Evolutionary conservation across 2,113 vertebrate genomes (phyloP), one percentile per base, ranked within the genome.

Genomic region (Hippocampus zosterae): DNA sequence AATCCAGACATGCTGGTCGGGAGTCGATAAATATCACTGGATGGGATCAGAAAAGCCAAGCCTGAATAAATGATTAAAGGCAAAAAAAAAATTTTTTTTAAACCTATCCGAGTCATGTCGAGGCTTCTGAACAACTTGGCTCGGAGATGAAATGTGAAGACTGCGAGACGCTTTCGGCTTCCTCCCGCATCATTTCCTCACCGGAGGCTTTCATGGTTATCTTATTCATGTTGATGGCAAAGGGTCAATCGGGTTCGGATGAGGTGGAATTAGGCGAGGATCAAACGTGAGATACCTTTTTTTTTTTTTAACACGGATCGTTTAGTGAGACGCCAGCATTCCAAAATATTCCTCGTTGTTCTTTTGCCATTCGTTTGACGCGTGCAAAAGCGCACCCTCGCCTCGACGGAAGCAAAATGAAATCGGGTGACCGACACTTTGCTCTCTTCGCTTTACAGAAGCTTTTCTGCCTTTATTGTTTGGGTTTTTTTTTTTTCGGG

Each of bases 31-130:
- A 60, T 60, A 60, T 60, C 57, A 33, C 57, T 33, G 57, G 27
- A 60, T 29, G 27, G 27, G 57, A 60, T 60, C 57, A 60, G 57
- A 60, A 60, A 60, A 33, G 13, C 27, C 27, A 60, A 60, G n/a
- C 15, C 57, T 60, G 57, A 60, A 60, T 60, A 60, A 60, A 60
- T 33, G 57, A 60, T 60, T 60, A 60, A 60, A 60, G 57, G 57
- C 57, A 33, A 27, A 18, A 33, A 33, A 5, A 60, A 23, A 33
- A 33, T n/a, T n/a, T n/a, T n/a, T n/a, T n/a, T n/a, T n/a, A 60
- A 18, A 60, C 0, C 19, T 18, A 50, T 18, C 46, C 33, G 57
- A 60, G 15, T 60, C 57, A 60, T 60, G 57, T 60, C 57, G 33
- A 33, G 57, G 57, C 57, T 19, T 60, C 27, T 60, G 57, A 60